Evolutionary conservation across 2,797 vertebrate species (phyloP), one percentile per base, ranked within the genome.

Genomic region (Mormyrops boulengeri): DNA sequence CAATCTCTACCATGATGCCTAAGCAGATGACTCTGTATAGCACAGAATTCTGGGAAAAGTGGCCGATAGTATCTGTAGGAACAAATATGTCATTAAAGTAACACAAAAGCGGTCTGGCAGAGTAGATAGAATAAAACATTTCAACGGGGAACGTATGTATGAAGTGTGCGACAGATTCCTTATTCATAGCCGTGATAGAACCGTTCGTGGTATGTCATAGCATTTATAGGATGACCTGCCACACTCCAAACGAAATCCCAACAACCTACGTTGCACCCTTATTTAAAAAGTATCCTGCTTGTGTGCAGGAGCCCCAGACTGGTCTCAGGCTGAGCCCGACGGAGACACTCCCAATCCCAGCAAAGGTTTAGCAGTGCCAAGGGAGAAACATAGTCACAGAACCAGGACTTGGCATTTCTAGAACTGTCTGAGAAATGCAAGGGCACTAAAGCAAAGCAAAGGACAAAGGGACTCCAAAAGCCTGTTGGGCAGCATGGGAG

Each of bases 21-120:
- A 88, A 92, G 92, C 92, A 94, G 94, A 95, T 95, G 94, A 93
- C 93, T 91, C 90, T 91, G 90, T 84, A 90, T 62, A 82, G 90
- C 92, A 93, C 69, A 93, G 91, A 88, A 90, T 92, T 95, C 92
- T 91, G 92, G 94, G 90, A 93, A 93, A 94, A 90, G 90, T 91
- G 12, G 89, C 90, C 9, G 91, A 95, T 94, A 92, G 93, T 92
- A 93, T 91, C 90, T 91, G 91, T 44, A 80, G 73, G 73, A 80
- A n/a, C 73, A 80, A 80, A 80, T 80, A 38, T 80, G 38, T 44
- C 66, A 62, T 62, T 26, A 38, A 73, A 38, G 26, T 73, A 73
- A 34, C 0, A 11, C 14, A 38, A 73, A 73, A 73, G 3, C 66
- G 4, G 34, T 73, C 66, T 73, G 66, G 6, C 34, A 38, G 66